A percentile compares a stretch with the other conserved stretches of the same genome.
phyloP scores from a whole-genome alignment of 2,888 invertebrate species.

The Iphiclides podalirius region DNA sequence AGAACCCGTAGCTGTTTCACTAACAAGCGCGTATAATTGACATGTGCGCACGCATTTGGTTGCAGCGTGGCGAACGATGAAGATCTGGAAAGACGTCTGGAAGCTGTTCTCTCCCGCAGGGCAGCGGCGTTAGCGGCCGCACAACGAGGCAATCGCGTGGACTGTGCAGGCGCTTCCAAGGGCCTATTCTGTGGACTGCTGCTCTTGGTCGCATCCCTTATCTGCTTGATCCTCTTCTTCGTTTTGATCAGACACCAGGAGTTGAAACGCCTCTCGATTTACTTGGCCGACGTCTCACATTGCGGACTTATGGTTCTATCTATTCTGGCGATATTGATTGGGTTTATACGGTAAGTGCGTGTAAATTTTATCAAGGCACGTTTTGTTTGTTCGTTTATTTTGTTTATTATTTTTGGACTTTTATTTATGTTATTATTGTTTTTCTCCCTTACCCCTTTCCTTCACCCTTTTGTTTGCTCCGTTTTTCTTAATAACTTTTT shows the following conservation, averaged over 20 bases:
- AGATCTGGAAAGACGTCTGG: slow-evolving; percentile 92
- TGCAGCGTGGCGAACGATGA: slow-evolving; percentile 84
- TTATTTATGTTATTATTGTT: slow-evolving; percentile 34
- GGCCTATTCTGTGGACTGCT: slow-evolving; percentile 95
- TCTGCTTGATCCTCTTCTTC: slow-evolving; percentile 97
- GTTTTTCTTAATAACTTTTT: slow-evolving; percentile 5
- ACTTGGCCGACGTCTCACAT: slow-evolving; percentile 94
- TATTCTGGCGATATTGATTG: slow-evolving; percentile 93
- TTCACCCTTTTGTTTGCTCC: slow-evolving; percentile 24
- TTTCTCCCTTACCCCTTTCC: slow-evolving; percentile 36
- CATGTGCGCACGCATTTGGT: slow-evolving; percentile 67
- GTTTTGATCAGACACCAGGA: slow-evolving; percentile 93
- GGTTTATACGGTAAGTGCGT: slow-evolving; percentile 88
- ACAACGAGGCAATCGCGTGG: slow-evolving; percentile 90
- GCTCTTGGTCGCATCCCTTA: slow-evolving; percentile 92
- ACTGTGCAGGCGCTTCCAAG: slow-evolving; percentile 96
- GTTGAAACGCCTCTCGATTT: slow-evolving; percentile 91
- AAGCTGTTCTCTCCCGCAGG: slow-evolving; percentile 92
- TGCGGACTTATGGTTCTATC: slow-evolving; percentile 93
- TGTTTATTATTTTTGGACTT: slow-evolving; percentile 35
- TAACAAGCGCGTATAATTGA: slow-evolving; percentile 38
- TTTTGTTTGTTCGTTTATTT: slow-evolving; percentile 17
- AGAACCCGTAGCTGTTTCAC: slow-evolving; percentile 24
- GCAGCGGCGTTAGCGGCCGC: slow-evolving; percentile 93
- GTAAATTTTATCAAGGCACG: not conserved